Base-by-base conservation (phyloP, 1,140 invertebrate genomes). In the Drosophila lacertosa region DNA sequence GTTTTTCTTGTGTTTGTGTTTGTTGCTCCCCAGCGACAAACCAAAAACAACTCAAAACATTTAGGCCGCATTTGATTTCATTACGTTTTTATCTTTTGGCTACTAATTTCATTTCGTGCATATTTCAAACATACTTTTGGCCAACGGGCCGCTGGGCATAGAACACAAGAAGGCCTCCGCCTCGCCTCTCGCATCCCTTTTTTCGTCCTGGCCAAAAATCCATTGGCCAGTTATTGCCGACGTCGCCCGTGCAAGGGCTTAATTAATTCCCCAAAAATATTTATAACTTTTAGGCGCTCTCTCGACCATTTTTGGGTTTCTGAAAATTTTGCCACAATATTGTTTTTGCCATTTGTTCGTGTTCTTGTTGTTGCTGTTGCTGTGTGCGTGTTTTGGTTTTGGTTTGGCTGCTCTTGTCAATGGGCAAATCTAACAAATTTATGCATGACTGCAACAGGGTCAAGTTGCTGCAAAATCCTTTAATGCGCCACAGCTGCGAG, bases 61-160 rank as follows among this genome's bases (percentile, higher is more conserved):
- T 88, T 86, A 88, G 82, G 82, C 82, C 77, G 82, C 82, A 88
- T 88, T 86, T 86, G 64, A 81, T 86, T 86, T 86, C 81, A 86
- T 86, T 86, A 88, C 65, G 82, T 86, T 86, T 84, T 86, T 86
- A 86, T 86, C 81, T 88, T 88, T 88, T 68, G 73, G 60, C 60
- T 59, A 74, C 73, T 80, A 80, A 75, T 84, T 86, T 84, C 76
- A 77, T 76, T 86, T 77, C 67, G 67, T 80, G 72, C 74, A 76
- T 83, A 83, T 77, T 74, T 73, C 71, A 74, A 65, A 55, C 66
- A 68, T 68, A 62, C 48, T 68, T 54, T 32, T 42, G 32, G 62
- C 20, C 22, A 9, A 24, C 9, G 15, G 20, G 4, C 29, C 20
- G 40, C 47, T 6, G 33, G 40, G 11, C 24, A 7, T 5, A 11